Evolutionary conservation across 2,113 vertebrate species (phyloP).

Genomic region (Odocoileus hemionus): DNA sequence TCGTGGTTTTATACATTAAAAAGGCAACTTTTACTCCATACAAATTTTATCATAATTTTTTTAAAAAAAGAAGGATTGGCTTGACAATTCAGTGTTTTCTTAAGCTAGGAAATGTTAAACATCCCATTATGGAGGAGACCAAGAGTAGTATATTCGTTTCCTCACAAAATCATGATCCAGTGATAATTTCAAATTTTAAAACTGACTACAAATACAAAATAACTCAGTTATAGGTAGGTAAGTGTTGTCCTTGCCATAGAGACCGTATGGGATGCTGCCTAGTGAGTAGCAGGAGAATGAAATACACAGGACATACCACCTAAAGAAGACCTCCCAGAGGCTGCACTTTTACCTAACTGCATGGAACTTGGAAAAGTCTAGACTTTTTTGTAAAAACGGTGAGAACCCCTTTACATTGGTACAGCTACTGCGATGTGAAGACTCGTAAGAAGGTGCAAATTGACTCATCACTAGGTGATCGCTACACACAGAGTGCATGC

Average conservation of each 20-base stretch:
- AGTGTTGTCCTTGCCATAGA: not conserved
- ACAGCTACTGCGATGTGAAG: not conserved
- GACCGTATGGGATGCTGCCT: not conserved
- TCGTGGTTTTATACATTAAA: not conserved
- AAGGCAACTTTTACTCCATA: not conserved
- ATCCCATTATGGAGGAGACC: not conserved
- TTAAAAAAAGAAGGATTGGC: not conserved
- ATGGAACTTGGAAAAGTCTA: not conserved
- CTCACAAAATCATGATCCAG: constrained; percentile 17
- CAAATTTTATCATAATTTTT: not conserved
- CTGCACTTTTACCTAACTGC: constrained; percentile 16
- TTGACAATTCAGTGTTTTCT: not conserved
- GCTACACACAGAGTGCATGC: constrained; percentile 54
- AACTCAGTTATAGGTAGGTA: constrained; percentile 39
- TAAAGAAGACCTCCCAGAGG: not conserved
- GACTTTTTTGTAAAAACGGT: constrained; percentile 7
- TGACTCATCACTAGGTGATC: constrained; percentile 1
- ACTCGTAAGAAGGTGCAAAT: constrained; percentile 64
- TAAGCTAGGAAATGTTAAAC: not conserved
- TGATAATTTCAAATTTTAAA: constrained; percentile 43
- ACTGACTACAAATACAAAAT: constrained; percentile 45
- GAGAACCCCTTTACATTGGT: constrained; percentile 7
- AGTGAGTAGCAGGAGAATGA: constrained; percentile 18
- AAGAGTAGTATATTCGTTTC: not conserved
- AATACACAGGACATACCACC: not conserved